Base-by-base conservation (phyloP, 2,888 invertebrate genomes). In the Dione juno region DNA sequence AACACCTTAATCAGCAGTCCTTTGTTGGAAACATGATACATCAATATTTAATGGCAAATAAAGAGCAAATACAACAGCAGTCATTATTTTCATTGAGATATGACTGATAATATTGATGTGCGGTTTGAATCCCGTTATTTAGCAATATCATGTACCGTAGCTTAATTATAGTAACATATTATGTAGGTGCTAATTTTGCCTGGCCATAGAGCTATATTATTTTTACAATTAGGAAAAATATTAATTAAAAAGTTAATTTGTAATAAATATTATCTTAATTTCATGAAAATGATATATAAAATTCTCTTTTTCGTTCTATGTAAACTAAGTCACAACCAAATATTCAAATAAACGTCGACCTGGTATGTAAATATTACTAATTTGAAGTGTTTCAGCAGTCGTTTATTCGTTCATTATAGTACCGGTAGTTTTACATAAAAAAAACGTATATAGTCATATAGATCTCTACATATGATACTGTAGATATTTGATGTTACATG, bases 31-130 rank as follows among this genome's bases (percentile, higher is more conserved):
- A 67, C 64, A 73, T 67, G 74, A 77, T 77, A 76, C 72, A 66
- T 59, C 75, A 76, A 77, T 77, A 75, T 74, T 75, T 75, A 69
- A 69, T 74, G 69, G 71, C 67, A 66, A 61, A 64, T 64, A 21
- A 50, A 37, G 59, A 64, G 63, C 50, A 69, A 73, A 75, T 73
- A 75, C 52, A 66, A 73, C 69, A 41, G 64, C 63, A 10, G 61
- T 67, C 66, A 76, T 75, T 72, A 74, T 71, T 66, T 65, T 66
- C 45, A 61, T 70, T 59, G 69, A 68, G 75, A 75, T 75, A 77
- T 77, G 68, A 74, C 70, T 77, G 72, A 73, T 78, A 66, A 57
- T 61, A 28, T 67, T 61, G 79, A 78, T 81, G 80, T 82, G 82
- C 8, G 19, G 37, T 79, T 77, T 78, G 45, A 69, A 67, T 72